Base-by-base conservation (phyloP, 2,888 invertebrate species). In the Epirrhoe tristata region DNA sequence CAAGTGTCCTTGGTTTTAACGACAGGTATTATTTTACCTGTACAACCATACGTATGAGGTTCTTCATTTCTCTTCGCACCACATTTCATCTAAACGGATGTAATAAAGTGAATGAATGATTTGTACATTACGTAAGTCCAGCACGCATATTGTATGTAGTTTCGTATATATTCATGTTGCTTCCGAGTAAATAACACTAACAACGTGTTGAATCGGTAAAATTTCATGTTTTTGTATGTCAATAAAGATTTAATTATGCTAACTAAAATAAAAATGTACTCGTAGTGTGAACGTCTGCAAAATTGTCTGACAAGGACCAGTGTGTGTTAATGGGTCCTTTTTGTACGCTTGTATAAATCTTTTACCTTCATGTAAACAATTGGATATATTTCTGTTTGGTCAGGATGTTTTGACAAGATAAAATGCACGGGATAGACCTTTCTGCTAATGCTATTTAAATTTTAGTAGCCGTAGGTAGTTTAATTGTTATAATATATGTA, bases 91-190 rank as follows among this genome's bases (percentile, higher is more conserved):
- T 12, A 43, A 43, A 24, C 24, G 24, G 24, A 24, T 24, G 24
- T 24, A 24, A 24, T 24, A 24, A 24, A n/a, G 2, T 32, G 3
- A 5, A 34, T 34, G 34, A 34, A 12, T 43, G 39, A 43, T 43
- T 43, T 43, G 39, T 12, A 43, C 39, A 12, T 43, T 31, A 55
- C 12, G 14, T 54, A 58, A 58, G 48, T 14, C 50, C 34, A 58
- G 66, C 68, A 68, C 64, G 69, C 67, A 61, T 62, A 66, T 71
- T 69, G 59, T 58, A 70, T 58, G 65, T 56, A 59, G 65, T 62
- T 69, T 51, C 31, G 46, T 51, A 59, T 60, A 59, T 66, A 51
- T 58, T 58, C 59, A 52, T 70, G 68, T 72, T 67, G 67, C 67
- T 69, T 67, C 51, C 14, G 50, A 64, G 60, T 70, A 61, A 64